Base-by-base conservation (phyloP, 2,113 vertebrate species). In the Tragelaphus buxtoni region DNA sequence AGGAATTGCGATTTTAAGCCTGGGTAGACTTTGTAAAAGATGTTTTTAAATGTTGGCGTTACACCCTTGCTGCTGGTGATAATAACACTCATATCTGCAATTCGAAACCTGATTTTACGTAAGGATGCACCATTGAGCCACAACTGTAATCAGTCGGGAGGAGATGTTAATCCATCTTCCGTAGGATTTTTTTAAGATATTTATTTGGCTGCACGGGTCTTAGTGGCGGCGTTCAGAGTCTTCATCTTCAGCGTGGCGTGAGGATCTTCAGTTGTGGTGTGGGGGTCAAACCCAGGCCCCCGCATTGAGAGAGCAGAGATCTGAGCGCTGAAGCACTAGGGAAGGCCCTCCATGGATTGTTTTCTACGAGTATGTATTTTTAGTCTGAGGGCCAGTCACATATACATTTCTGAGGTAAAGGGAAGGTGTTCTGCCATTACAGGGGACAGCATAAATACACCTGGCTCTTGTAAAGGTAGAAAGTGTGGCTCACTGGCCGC, bases 261-360 rank as follows among this genome's bases (percentile, higher is more conserved):
- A 35, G 35, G 35, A 0, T 24, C 65, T 24, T 72, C 20, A 72
- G 9, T 0, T 72, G 35, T 24, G 65, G 4, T 0, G 0, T 0
- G 9, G 65, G 18, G 9, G n/a, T 39, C 65, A 22, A 3, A 39
- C n/a, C 65, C 18, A 72, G 65, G 5, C 5, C 3, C 2, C 69
- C 24, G 1, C 22, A 26, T 13, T 26, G 35, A 26, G 11, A 74
- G 20, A 42, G 69, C 69, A 74, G 69, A 7, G 24, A 24, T 7
- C 1, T 10, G 7, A 42, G 24, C 72, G 4, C 24, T 16, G 72
- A 9, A 6, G 24, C 42, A 16, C 72, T 2, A 76, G 72, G 42
- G 42, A 47, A 28, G 72, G 13, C 72, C 72, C 24, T 76, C 24
- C 6, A 3, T 26, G 39, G 22, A 4, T 11, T 74, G 17, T 47